Evolutionary conservation across 2,797 vertebrate genomes (phyloP).

Genomic region (Pempheris klunzingeri): DNA sequence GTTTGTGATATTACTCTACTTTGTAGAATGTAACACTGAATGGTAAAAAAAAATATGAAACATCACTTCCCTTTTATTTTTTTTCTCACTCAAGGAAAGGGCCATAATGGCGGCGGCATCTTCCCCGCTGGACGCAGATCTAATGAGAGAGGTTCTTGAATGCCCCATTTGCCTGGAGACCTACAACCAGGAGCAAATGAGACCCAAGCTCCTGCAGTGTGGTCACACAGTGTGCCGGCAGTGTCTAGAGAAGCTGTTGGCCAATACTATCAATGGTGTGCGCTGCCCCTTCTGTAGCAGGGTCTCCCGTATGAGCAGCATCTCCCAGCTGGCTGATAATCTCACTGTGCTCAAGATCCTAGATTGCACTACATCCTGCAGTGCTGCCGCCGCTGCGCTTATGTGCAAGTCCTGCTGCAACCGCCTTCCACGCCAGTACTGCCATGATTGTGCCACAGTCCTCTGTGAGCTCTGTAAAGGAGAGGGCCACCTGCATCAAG

Average conservation of each 20-base stretch:
- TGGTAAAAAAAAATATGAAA: background rate
- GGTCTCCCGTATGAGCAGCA: slow-evolving; percentile 92
- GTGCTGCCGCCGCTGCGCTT: slow-evolving; percentile 87
- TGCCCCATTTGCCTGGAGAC: slow-evolving; percentile 99
- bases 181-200: slow-evolving; percentile 92
- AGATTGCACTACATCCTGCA: slow-evolving; percentile 90
- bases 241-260: slow-evolving; percentile 96
- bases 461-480: slow-evolving; percentile 92
- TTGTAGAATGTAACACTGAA: background rate
- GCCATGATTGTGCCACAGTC: slow-evolving; percentile 88
- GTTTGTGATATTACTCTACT: background rate
- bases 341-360: slow-evolving; percentile 97
- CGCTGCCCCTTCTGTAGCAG: slow-evolving; percentile 98
- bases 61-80: background rate
- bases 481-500: slow-evolving; percentile 86
- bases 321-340: slow-evolving; percentile 95
- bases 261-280: slow-evolving; percentile 95
- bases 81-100: slow-evolving; percentile 31
- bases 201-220: slow-evolving; percentile 96
- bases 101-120: slow-evolving; percentile 87
- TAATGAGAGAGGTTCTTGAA: slow-evolving; percentile 95
- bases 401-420: slow-evolving; percentile 94
- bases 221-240: slow-evolving; percentile 96
- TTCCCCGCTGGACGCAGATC: slow-evolving; percentile 91
- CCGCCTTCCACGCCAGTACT: slow-evolving; percentile 93